A percentile compares a stretch with the other conserved stretches of the same genome.
phyloP scores from a whole-genome alignment of 1,140 invertebrate genomes.

The Mycetomoellerius zeteki region DNA sequence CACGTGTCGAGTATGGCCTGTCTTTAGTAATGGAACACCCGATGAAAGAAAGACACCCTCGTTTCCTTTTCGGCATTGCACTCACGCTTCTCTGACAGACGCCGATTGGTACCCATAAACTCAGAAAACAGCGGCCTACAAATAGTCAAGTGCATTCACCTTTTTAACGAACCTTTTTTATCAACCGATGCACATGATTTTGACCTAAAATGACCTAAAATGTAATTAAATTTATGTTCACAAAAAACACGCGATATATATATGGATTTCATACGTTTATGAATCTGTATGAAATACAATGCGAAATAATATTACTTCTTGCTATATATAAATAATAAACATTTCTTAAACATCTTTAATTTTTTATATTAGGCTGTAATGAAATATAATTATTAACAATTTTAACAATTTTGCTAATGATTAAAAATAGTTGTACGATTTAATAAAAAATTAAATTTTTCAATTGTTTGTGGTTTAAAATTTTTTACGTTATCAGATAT shows the following conservation, averaged over 20 bases:
- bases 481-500: neutral
- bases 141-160: slow-evolving; percentile 9
- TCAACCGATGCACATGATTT: neutral
- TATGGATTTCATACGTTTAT: neutral
- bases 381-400: neutral
- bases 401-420: neutral
- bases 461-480: neutral
- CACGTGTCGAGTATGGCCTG: slow-evolving; percentile 53
- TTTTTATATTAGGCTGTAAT: neutral
- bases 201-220: slow-evolving; percentile 1
- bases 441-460: slow-evolving; percentile 26
- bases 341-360: neutral
- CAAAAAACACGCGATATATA: neutral
- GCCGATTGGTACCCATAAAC: slow-evolving; percentile 15
- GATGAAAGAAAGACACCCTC: slow-evolving; percentile 59
- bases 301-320: neutral
- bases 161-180: slow-evolving; percentile 6
- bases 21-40: slow-evolving; percentile 71
- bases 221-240: slow-evolving; percentile 7
- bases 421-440: neutral
- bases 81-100: neutral
- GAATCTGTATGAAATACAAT: neutral
- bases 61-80: slow-evolving; percentile 60
- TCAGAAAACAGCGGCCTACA: neutral
- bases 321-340: neutral